Conservation (phyloP, 2,113 vertebrate genomes). For the Bothrops jararaca region DNA sequence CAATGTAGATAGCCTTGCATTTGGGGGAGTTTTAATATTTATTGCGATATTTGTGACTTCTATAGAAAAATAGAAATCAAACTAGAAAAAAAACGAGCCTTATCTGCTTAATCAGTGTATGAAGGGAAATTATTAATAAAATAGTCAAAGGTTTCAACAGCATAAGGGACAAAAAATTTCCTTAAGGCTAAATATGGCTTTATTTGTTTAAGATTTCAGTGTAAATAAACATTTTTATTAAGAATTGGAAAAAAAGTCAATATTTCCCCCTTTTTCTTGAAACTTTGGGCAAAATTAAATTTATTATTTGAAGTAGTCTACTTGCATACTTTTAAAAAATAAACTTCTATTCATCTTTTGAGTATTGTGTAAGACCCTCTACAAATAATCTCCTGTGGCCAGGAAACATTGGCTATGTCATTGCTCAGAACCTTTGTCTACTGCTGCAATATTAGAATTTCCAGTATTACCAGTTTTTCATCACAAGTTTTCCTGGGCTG, state of each 20-base stretch:
- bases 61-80: background rate
- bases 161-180: constrained; percentile 34
- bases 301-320: constrained; percentile 25
- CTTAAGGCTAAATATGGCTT: constrained; percentile 43
- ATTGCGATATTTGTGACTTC: background rate
- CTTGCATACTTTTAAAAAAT: background rate
- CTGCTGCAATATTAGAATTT: background rate
- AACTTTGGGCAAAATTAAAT: constrained; percentile 26
- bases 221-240: constrained; percentile 49
- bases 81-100: constrained; percentile 30
- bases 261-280: constrained; percentile 30
- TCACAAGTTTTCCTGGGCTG: background rate
- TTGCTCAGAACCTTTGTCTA: background rate
- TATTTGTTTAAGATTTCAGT: constrained; percentile 53
- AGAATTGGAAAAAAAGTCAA: constrained; percentile 39
- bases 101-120: constrained; percentile 20
- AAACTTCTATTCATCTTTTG: background rate
- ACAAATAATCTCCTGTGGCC: background rate
- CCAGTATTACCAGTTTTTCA: background rate
- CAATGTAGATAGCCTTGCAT: background rate
- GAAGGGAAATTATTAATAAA: constrained; percentile 41
- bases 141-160: constrained; percentile 54
- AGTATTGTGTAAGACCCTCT: background rate
- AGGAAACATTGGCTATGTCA: background rate
- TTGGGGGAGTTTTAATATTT: background rate